Evolutionary conservation across 2,113 vertebrate genomes (phyloP).

Genomic region (Rynchops niger): DNA sequence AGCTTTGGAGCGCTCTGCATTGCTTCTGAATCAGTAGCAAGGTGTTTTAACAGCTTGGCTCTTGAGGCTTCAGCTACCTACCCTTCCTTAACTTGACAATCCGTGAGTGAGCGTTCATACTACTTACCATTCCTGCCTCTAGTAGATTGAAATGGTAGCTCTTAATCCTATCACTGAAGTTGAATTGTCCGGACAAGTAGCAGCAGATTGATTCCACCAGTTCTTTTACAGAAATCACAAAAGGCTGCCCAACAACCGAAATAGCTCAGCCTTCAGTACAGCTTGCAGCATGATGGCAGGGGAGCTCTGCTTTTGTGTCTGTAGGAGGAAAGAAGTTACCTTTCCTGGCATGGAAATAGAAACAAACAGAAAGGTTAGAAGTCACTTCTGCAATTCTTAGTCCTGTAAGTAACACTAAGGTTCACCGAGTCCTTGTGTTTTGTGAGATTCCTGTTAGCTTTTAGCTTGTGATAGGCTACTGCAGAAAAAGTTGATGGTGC

Average conservation of each 20-base stretch:
- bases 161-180: constrained; percentile 38
- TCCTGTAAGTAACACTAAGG: not conserved
- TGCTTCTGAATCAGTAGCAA: not conserved
- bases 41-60: not conserved
- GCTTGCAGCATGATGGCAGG: not conserved
- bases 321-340: not conserved
- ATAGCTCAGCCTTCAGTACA: not conserved
- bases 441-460: not conserved
- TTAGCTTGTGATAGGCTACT: not conserved
- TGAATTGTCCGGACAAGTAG: constrained; percentile 56
- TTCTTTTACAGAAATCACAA: constrained; percentile 54
- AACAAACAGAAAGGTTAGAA: not conserved
- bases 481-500: not conserved
- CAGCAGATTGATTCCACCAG: constrained; percentile 31
- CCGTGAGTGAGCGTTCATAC: not conserved
- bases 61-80: not conserved
- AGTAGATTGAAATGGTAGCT: not conserved
- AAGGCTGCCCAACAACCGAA: not conserved
- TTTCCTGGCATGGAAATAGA: not conserved
- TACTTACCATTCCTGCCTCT: not conserved
- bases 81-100: not conserved
- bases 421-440: not conserved
- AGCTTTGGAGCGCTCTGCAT: not conserved
- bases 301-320: constrained; percentile 8
- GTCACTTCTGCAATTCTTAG: not conserved